Evolutionary conservation across 2,113 vertebrate genomes (phyloP).

Genomic region (Crocuta crocuta): DNA sequence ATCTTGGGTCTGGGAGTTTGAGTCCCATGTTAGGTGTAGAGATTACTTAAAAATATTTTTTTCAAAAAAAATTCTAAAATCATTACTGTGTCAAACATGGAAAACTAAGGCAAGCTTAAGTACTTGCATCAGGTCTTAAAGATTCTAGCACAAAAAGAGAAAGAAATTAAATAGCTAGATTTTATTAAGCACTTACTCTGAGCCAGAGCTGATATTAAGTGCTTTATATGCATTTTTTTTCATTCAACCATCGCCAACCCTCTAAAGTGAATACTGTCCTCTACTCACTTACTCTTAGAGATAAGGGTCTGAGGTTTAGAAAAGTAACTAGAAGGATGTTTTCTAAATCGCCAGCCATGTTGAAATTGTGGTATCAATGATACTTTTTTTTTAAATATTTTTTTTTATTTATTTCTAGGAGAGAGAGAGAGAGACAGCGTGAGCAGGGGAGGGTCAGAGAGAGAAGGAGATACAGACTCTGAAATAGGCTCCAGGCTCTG

Average conservation of each 20-base stretch:
- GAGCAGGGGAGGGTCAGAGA: too few relatives aligned
- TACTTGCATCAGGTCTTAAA: background rate
- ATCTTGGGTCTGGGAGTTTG: background rate
- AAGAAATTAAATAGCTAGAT: background rate
- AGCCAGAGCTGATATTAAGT: background rate
- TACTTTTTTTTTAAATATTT: too few relatives aligned
- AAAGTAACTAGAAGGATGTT: background rate
- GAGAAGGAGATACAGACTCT: too few relatives aligned
- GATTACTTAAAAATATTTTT: background rate
- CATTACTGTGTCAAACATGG: background rate
- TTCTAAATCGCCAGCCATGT: background rate
- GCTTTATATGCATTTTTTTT: background rate
- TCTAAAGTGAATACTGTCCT: background rate
- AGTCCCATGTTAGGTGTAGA: background rate
- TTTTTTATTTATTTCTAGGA: too few relatives aligned
- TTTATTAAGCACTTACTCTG: background rate
- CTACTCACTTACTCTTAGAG: background rate
- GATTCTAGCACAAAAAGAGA: background rate
- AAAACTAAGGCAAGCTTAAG: background rate
- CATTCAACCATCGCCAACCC: background rate
- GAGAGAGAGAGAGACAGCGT: too few relatives aligned
- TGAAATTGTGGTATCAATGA: background rate
- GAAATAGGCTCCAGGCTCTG: too few relatives aligned
- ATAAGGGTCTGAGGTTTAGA: background rate
- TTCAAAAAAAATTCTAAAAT: background rate